Base-by-base conservation (phyloP, 2,888 invertebrate species). In the Myopa testacea region DNA sequence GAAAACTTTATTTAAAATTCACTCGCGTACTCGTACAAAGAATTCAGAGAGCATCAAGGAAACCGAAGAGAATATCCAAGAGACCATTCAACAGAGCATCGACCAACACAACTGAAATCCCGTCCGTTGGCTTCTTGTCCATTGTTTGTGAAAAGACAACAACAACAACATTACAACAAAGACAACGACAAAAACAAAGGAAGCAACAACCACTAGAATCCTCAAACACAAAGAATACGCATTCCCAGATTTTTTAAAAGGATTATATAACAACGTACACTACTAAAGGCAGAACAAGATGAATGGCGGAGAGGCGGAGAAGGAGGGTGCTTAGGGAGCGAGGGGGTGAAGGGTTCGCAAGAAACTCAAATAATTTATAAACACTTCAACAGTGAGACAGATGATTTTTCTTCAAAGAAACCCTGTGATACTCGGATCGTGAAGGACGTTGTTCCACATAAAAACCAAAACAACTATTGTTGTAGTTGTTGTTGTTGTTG, bases 251-350 rank as follows among this genome's bases (percentile, higher is more conserved):
- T 26, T 26, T 7, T 69, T 75, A 19, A 69, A 75, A 75, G 65
- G 75, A 75, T 75, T 75, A 75, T 38, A 69, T 68, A 75, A 38
- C 58, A 60, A 58, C 68, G 58, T 16, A 74, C 52, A 19, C 26
- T 45, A 45, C 3, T 8, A 26, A 26, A 26, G 26, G 26, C 26
- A 26, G 58, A 0, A 26, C 3, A 14, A 14, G 4, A 14, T 45
- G 45, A 26, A 8, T 45, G 45, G 3, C 2, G 45, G 45, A 10
- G 45, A 45, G 45, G 45, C 0, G 45, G 10, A 10, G 10, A 6
- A 45, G 45, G 1, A 62, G 60, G n/a, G 5, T 16, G 16, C n/a
- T n/a, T n/a, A n/a, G n/a, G n/a, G n/a, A n/a, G n/a, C n/a, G 50
- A 8, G 7, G 26, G n/a, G 8, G 6, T 16, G 63, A 55, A 55